Base-by-base conservation (phyloP, 2,797 vertebrate species). In the Novumbra hubbsi region DNA sequence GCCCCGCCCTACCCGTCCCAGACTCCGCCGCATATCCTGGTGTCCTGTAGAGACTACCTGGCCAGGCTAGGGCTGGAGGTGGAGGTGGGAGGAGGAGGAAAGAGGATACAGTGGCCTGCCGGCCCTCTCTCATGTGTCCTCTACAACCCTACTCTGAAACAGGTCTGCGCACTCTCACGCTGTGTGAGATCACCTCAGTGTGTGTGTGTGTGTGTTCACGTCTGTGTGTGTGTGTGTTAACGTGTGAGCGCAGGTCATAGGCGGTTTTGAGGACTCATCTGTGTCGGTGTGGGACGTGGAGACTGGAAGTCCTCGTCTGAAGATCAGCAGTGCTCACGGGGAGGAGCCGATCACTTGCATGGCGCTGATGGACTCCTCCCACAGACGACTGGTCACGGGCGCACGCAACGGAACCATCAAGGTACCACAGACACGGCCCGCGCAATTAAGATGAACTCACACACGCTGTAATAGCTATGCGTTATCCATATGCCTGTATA, bases 11-110 rank as follows among this genome's bases (percentile, higher is more conserved):
- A 79, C 73, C 78, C 81, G 28, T 76, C 78, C n/a, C 70, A 76
- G 4, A 69, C 70, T 1, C 64, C 19, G 4, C 69, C 80, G 71
- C 83, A 78, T 49, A 77, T 89, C 16, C 72, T 92, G 71, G 84
- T 93, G 71, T 84, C 81, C 41, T 91, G 90, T 68, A 87, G 87
- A 62, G 90, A 92, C 68, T 89, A 87, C 77, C 82, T 90, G 64
- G 85, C 77, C 0, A 65, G 87, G 80, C 81, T 93, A 72, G 55
- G 5, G n/a, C 70, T 84, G 17, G 49, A 75, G 12, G 73, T 71
- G 34, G 19, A 14, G n/a, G n/a, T n/a, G 0, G 49, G 62, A 60
- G 17, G n/a, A 49, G 60, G 16, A 60, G 55, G 32, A 71, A 3
- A 19, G 38, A 30, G 19, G n/a, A 28, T n/a, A 65, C 49, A 30